Percentiles rank a stretch among this genome's conserved stretches.
phyloP scores from a whole-genome alignment of 2,113 vertebrate species.

The Climacteris rufus region DNA sequence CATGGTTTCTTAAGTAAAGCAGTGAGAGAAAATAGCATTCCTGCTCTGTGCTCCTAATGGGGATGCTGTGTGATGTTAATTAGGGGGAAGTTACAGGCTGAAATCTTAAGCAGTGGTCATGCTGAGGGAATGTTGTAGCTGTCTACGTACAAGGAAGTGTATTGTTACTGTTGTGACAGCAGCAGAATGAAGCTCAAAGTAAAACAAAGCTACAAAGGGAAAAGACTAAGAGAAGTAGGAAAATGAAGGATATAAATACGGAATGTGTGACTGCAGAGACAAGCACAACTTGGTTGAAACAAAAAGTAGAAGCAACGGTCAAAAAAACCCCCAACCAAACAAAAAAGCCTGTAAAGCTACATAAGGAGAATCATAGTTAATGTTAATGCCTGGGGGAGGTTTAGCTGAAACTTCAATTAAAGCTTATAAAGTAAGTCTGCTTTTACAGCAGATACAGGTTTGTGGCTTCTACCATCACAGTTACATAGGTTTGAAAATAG shows the following conservation, averaged over 20 bases:
- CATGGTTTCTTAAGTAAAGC: not conserved
- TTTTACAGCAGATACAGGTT: not conserved
- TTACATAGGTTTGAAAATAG: not conserved
- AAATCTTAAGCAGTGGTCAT: not conserved
- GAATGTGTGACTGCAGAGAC: not conserved
- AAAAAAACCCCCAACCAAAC: not conserved
- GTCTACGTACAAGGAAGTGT: not conserved
- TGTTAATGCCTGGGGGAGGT: not conserved
- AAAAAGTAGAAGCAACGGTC: not conserved
- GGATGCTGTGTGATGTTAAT: conserved; percentile 16
- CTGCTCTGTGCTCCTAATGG: not conserved
- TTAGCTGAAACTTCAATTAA: not conserved
- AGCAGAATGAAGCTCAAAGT: conserved; percentile 3
- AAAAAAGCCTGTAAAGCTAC: not conserved
- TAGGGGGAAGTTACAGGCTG: not conserved
- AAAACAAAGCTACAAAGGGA: not conserved
- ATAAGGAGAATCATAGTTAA: not conserved
- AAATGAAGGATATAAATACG: not conserved
- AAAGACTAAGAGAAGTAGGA: not conserved
- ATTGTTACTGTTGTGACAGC: conserved; percentile 20
- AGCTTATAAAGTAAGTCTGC: not conserved
- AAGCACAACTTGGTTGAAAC: not conserved
- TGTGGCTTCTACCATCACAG: not conserved
- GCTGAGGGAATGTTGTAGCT: conserved; percentile 25
- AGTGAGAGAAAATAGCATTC: not conserved